Evolutionary conservation across 2,888 invertebrate genomes (phyloP).

Genomic region (Scaptomyza parva): DNA sequence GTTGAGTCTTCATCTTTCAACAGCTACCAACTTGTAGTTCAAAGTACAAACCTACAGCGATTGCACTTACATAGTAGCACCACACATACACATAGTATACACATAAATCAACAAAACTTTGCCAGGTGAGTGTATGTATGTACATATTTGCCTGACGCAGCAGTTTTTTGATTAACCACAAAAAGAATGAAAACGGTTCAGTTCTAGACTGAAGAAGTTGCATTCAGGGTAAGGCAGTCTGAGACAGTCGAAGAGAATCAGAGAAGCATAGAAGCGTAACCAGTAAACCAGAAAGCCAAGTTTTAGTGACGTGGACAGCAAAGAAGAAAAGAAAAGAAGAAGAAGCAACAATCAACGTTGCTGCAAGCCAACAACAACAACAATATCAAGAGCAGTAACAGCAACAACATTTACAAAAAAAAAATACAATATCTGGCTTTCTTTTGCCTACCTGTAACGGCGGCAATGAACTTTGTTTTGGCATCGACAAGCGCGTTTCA

Average conservation of each 20-base stretch:
- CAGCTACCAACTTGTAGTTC: conserved; percentile 47
- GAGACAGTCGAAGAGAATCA: conserved; percentile 16
- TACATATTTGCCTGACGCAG: conserved; percentile 36
- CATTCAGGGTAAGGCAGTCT: conserved; percentile 38
- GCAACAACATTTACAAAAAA: conserved; percentile 11
- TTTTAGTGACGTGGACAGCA: conserved; percentile 74
- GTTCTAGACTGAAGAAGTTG: conserved; percentile 49
- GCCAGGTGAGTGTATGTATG: conserved; percentile 63
- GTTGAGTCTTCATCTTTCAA: conserved; percentile 15
- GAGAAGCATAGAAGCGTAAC: conserved; percentile 66
- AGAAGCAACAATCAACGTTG: conserved; percentile 19
- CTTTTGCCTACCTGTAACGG: conserved; percentile 58
- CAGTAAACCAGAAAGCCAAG: conserved; percentile 45
- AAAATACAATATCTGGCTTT: conserved; percentile 53
- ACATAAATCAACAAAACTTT: conserved; percentile 28
- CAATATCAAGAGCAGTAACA: conserved; percentile 8
- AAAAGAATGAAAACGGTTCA: conserved; percentile 67
- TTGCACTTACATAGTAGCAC: conserved; percentile 26
- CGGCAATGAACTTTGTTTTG: conserved; percentile 70
- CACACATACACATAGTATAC: conserved; percentile 20
- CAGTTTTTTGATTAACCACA: conserved; percentile 27
- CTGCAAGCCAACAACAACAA: conserved; percentile 3
- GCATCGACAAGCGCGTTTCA: conserved; percentile 15
- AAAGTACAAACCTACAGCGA: conserved; percentile 53
- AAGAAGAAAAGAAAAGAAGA: conserved; percentile 7